A percentile compares a stretch with the other conserved stretches of the same genome.
phyloP scores from a whole-genome alignment of 2,113 vertebrate genomes.

The Leucosticte australis region DNA sequence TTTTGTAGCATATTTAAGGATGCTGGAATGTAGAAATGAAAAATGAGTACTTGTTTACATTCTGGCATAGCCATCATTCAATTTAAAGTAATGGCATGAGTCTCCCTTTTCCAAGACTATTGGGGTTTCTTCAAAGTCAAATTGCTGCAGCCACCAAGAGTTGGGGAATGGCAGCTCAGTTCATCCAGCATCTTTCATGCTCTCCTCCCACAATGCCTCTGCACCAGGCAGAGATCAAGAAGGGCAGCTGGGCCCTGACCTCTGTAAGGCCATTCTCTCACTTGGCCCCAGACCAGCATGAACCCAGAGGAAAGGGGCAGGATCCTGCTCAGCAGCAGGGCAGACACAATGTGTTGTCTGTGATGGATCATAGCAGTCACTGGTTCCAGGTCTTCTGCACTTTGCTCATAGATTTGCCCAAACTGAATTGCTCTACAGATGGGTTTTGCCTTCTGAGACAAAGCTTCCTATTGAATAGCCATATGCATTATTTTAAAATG shows the following conservation, averaged over 20 bases:
- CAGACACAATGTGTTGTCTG: neutral
- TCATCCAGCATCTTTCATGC: neutral
- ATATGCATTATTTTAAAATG: neutral
- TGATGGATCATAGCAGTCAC: neutral
- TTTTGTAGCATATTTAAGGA: accelerated
- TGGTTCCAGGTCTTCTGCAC: no score
- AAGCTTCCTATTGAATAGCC: neutral
- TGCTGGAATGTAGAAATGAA: neutral
- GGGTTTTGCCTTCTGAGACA: neutral
- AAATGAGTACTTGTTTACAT: neutral
- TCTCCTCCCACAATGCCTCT: accelerated
- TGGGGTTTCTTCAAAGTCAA: accelerated
- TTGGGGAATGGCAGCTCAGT: no score
- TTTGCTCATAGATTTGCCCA: neutral
- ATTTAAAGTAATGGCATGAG: neutral
- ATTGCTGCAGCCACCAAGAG: neutral
- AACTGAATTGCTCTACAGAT: accelerated
- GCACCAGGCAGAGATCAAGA: neutral
- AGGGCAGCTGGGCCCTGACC: no score
- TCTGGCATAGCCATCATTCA: neutral
- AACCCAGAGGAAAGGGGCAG: accelerated
- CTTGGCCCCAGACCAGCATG: accelerated
- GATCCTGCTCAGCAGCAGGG: neutral
- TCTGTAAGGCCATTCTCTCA: neutral
- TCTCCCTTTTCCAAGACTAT: accelerated